Evolutionary conservation across 1,140 invertebrate genomes (phyloP).

Genomic region (Eciton burchellii): DNA sequence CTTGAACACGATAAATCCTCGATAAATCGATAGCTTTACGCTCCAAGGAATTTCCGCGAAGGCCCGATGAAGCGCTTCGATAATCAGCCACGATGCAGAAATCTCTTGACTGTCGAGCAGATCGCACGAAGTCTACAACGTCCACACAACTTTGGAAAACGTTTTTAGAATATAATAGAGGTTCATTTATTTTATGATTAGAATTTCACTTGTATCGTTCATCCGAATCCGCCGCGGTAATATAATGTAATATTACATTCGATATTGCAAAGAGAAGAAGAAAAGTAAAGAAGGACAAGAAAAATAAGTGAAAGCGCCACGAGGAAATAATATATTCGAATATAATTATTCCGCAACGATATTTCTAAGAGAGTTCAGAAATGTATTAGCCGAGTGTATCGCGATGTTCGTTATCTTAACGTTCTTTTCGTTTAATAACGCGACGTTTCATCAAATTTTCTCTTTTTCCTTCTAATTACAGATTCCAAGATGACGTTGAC

Average conservation of each 20-base stretch:
- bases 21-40: slow-evolving; percentile 46
- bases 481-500: slow-evolving; percentile 51
- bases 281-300: no score
- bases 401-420: neutral
- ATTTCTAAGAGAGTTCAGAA: neutral
- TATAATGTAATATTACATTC: no score
- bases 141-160: neutral
- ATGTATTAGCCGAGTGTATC: no score
- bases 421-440: slow-evolving; percentile 18
- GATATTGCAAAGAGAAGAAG: no score
- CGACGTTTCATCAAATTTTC: neutral
- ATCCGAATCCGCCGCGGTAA: no score
- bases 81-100: slow-evolving; percentile 39
- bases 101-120: neutral
- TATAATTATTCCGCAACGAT: no score
- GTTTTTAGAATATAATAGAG: neutral
- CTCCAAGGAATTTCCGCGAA: slow-evolving; percentile 47
- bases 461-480: slow-evolving; percentile 27
- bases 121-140: neutral
- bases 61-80: slow-evolving; percentile 29
- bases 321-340: neutral
- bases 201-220: neutral
- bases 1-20: slow-evolving; percentile 22
- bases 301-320: neutral
- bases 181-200: slow-evolving; percentile 1